Evolutionary conservation across 2,113 vertebrate genomes (phyloP), one percentile per base, ranked within the genome.

Genomic region (Hucho hucho): DNA sequence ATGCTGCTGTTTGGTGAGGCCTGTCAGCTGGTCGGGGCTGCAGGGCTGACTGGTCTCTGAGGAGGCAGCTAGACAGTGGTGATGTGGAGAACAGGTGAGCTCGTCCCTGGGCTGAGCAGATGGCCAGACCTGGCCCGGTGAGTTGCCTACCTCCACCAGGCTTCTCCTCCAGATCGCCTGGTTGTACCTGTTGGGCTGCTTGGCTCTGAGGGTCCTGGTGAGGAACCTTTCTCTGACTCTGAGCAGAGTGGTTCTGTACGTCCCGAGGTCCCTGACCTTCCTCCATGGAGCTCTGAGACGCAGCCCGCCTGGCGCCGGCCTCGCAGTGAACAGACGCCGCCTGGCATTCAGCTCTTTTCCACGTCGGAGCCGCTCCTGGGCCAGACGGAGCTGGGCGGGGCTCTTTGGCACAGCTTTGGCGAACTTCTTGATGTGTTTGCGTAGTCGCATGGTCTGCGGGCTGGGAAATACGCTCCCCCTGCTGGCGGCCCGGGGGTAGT

Each of bases 351-450:
- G 88, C 56, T 92, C 86, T 32, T 88, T 92, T 83, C 85, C 92
- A 25, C 88, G 91, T 67, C 81, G 87, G 85, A 95, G 76, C 73
- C 88, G 92, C 88, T 87, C 92, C 18, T 95, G 84, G 75, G 93
- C 91, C 77, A 89, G 89, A 53, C 90, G 89, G 79, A 96, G 94
- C 83, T 93, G 93, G 81, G 88, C 77, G 73, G 95, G 94, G 88
- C 94, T 96, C 87, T 97, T 96, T 93, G 96, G 96, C 78, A 96
- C 93, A 6, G 92, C 92, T 88, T 94, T 94, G 84, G 96, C 95
- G 94, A 98, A 98, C 85, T 99, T 98, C 90, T 98, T 97, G 86
- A 97, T 92, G 90, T 97, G 95, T 91, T 96, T 98, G 87, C 93
- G 95, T 77, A 97, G 90, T 66, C 92, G 81, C 74, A 94, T 93